These are phyloP conservation scores for Sorex maritimensis DNA, from an alignment of 2,797 vertebrate species.

Conservation along the genomic window DNA sequence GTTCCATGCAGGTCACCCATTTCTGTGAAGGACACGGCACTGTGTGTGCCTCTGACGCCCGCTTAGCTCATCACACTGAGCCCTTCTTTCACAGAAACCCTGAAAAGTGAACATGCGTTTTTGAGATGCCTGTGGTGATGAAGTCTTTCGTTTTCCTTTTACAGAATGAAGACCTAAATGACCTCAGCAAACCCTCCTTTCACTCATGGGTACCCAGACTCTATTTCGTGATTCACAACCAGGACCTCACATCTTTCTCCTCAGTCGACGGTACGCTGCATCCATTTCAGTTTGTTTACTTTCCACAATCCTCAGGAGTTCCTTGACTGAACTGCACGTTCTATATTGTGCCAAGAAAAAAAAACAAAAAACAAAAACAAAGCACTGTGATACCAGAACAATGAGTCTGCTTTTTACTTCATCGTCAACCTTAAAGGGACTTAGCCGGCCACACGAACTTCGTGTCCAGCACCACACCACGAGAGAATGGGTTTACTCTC, in stretches of 20 bases:
- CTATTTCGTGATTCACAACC: conserved; percentile 91
- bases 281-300: conserved; percentile 94
- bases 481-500: conserved; percentile 90
- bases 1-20: conserved; percentile 59
- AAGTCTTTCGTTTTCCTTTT: conserved; percentile 85
- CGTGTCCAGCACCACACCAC: conserved; percentile 86
- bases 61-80: not conserved
- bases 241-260: conserved; percentile 92
- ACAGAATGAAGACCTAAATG: conserved; percentile 93
- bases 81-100: not conserved
- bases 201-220: conserved; percentile 93
- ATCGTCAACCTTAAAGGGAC: conserved; percentile 88
- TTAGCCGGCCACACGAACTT: conserved; percentile 90
- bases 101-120: conserved; percentile 32
- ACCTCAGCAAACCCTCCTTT: conserved; percentile 92
- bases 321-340: conserved; percentile 93
- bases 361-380: conserved; percentile 89
- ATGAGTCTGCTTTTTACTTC: conserved; percentile 89
- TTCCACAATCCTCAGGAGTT: conserved; percentile 94
- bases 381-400: conserved; percentile 94
- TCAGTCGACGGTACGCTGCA: conserved; percentile 93
- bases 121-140: conserved; percentile 52
- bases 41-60: not conserved
- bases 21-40: conserved; percentile 53
- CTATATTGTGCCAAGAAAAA: conserved; percentile 92